Evolutionary conservation across 53 echinoderm and acorn worm genomes (phyloP).

Genomic region (Stichopus horrens): DNA sequence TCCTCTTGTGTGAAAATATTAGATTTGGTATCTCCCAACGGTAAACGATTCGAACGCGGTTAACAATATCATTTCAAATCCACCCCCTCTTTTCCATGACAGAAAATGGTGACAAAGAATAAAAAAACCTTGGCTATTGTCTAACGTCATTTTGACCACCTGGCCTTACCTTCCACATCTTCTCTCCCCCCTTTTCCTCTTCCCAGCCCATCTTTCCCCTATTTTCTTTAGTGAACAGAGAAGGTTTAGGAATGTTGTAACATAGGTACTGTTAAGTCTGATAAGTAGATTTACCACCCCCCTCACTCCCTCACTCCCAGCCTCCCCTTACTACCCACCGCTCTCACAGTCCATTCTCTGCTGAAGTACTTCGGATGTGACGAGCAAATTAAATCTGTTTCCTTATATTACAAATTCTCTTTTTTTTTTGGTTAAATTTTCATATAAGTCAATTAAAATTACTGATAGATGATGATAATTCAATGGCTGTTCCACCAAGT

Average conservation of each 20-base stretch:
- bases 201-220: background rate
- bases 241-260: background rate
- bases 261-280: background rate
- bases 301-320: background rate
- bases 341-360: background rate
- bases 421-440: background rate
- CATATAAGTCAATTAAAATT: background rate
- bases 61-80: too few relatives aligned
- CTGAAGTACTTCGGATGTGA: background rate
- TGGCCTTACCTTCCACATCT: background rate
- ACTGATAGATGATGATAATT: background rate
- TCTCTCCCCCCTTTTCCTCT: background rate
- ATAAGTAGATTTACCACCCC: background rate
- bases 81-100: too few relatives aligned
- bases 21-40: too few relatives aligned
- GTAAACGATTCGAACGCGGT: too few relatives aligned
- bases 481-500: background rate
- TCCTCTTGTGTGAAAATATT: too few relatives aligned
- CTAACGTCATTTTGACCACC: too few relatives aligned
- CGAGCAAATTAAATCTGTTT: background rate
- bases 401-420: background rate
- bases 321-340: background rate
- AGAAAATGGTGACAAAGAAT: too few relatives aligned
- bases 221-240: background rate
- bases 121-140: too few relatives aligned